Percentiles rank a stretch among this genome's conserved stretches.
Evolutionary conservation across 2,888 invertebrate species (phyloP).

Genomic region (Trichogramma evanescens): DNA sequence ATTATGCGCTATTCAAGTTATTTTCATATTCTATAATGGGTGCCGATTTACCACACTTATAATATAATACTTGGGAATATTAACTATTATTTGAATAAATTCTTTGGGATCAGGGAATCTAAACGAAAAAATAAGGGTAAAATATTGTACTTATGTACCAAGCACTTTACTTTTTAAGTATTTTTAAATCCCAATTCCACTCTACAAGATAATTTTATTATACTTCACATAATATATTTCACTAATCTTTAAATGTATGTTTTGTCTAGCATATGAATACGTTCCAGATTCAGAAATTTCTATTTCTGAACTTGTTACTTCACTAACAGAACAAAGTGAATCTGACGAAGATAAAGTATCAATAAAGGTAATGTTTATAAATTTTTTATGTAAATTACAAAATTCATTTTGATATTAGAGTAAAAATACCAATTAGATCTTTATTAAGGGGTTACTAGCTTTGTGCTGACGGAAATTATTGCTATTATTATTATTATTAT

Average conservation of each 20-base stretch:
- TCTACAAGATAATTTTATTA: not conserved
- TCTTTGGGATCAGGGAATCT: too few relatives aligned
- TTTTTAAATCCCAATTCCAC: too few relatives aligned
- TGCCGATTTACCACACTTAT: too few relatives aligned
- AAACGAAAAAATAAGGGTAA: too few relatives aligned
- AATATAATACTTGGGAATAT: too few relatives aligned
- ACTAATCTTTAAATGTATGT: not conserved
- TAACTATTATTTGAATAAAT: too few relatives aligned
- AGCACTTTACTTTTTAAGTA: not conserved
- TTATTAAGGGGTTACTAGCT: too few relatives aligned
- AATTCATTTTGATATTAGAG: not conserved
- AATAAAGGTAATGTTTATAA: slow-evolving; percentile 58
- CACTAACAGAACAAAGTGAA: slow-evolving; percentile 55
- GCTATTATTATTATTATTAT: slow-evolving; percentile 5
- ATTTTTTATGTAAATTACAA: not conserved
- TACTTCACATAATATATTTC: not conserved
- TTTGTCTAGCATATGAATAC: slow-evolving; percentile 79
- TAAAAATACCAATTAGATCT: not conserved
- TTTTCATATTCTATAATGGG: too few relatives aligned
- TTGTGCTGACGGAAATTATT: not conserved
- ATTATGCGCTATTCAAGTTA: too few relatives aligned
- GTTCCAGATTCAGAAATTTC: slow-evolving; percentile 80
- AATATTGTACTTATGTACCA: too few relatives aligned
- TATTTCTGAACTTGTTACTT: slow-evolving; percentile 47
- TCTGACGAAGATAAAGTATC: slow-evolving; percentile 80